Base-by-base conservation (phyloP, 2,797 vertebrate genomes). In the Sternotherus odoratus region DNA sequence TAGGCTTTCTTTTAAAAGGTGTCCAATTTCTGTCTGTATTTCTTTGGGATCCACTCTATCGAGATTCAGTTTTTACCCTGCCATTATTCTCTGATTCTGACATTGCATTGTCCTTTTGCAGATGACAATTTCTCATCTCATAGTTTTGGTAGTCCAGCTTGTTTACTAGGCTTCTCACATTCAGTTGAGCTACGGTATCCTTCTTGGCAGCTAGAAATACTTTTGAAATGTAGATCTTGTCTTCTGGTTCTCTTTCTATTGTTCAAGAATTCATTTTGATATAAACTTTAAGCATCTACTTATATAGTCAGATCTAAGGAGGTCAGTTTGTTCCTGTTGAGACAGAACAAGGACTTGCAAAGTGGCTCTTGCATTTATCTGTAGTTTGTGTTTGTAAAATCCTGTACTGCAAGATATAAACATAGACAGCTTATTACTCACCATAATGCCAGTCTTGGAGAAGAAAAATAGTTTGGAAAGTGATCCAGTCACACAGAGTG, bases 101-200 rank as follows among this genome's bases (percentile, higher is more conserved):
- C 4, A 10, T 53, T 12, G 12, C 36, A 49, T 51, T 91, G 23
- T 53, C 51, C 5, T 77, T 10, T 63, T 72, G 13, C 13, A 78
- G 19, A 0, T 2, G 57, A 17, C 11, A 81, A 80, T 85, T 90
- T 83, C 3, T 53, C 86, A 49, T 49, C 46, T 46, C 74, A 9
- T 51, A 60, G 23, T 84, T 6, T 79, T 77, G 33, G 16, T 28
- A 90, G 16, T 86, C 30, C 16, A 5, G 28, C 72, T 53, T 56
- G 12, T 56, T 93, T 88, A 53, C 69, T 81, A 56, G 17, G 8
- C 89, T 92, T 82, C 36, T 93, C 77, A 87, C 30, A 95, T 66
- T 16, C n/a, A 9, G 54, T 48, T 66, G 50, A 87, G 48, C 53
- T 83, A 8, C 21, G 80, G 9, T 11, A 17, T 63, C 82, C 33